Percentiles rank a stretch among this genome's conserved stretches.
These are phyloP conservation scores for Buathra laborator DNA, from an alignment of 2,888 invertebrate species.

Conservation along the genomic window DNA sequence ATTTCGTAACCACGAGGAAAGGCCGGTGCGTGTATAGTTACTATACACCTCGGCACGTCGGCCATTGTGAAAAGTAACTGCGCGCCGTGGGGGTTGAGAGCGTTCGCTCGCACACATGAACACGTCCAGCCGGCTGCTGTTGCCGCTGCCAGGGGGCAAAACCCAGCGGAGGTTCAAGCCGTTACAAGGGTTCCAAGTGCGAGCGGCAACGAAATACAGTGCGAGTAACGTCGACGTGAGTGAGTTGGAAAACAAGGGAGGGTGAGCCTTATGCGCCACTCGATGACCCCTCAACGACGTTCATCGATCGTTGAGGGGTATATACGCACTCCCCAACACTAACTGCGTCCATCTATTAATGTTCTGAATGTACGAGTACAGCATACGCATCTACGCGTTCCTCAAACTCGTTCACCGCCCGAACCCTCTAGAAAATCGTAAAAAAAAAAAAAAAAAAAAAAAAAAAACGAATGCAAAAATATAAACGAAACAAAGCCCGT, in stretches of 20 bases:
- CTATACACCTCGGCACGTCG: slow-evolving; percentile 75
- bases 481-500: too few relatives aligned
- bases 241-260: slow-evolving; percentile 27
- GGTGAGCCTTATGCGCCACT: slow-evolving; percentile 43
- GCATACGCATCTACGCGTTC: background rate
- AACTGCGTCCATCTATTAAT: slow-evolving; percentile 28
- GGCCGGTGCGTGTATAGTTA: background rate
- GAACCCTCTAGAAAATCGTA: background rate
- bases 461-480: too few relatives aligned
- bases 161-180: slow-evolving; percentile 17
- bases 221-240: slow-evolving; percentile 45
- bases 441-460: background rate
- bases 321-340: slow-evolving; percentile 51
- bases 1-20: background rate
- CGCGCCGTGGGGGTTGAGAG: slow-evolving; percentile 22
- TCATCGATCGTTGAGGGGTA: slow-evolving; percentile 68
- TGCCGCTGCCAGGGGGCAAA: slow-evolving; percentile 22
- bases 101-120: slow-evolving; percentile 30
- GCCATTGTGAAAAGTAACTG: slow-evolving; percentile 76
- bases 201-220: slow-evolving; percentile 47
- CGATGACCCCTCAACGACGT: slow-evolving; percentile 61
- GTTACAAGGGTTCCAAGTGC: slow-evolving; percentile 10
- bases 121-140: background rate
- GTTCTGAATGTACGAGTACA: background rate
- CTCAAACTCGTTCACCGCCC: background rate